Conservation (phyloP, 2,797 vertebrate species). For the Sphenopsis melanotis region DNA sequence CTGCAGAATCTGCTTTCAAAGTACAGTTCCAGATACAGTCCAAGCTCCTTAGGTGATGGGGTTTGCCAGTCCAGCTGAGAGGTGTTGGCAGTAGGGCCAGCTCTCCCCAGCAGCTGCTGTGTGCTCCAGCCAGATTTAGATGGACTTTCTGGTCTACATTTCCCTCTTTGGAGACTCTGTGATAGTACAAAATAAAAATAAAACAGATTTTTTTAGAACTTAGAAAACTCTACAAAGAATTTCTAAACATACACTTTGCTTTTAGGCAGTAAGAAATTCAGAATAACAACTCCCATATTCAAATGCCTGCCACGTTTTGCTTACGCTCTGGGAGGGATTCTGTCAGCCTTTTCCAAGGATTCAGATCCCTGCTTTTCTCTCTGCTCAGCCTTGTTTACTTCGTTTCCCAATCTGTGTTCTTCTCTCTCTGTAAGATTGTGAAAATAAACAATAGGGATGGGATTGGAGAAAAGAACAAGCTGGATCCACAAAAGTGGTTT, state of each 20-base stretch:
- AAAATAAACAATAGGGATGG: neutral
- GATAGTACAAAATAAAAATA: neutral
- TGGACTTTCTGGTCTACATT: neutral
- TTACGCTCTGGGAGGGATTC: neutral
- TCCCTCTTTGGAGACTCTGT: neutral
- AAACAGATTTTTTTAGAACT: neutral
- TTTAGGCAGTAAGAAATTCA: neutral
- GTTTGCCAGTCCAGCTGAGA: neutral
- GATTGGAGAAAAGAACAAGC: neutral
- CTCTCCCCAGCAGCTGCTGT: neutral
- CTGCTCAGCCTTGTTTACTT: neutral
- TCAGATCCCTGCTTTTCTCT: neutral
- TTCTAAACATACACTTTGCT: neutral
- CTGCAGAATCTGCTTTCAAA: neutral
- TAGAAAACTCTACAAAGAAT: neutral
- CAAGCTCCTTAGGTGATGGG: neutral
- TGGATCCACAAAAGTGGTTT: neutral
- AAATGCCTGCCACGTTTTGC: neutral
- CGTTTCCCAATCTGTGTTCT: neutral
- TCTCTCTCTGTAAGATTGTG: neutral
- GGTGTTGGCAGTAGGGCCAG: neutral
- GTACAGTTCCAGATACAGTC: neutral
- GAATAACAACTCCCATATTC: neutral
- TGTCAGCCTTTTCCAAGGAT: neutral
- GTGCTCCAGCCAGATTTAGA: neutral